Percentiles rank a stretch among this genome's conserved stretches.
Evolutionary conservation across 1,140 invertebrate genomes (phyloP).

Genomic region (Adelges cooleyi): DNA sequence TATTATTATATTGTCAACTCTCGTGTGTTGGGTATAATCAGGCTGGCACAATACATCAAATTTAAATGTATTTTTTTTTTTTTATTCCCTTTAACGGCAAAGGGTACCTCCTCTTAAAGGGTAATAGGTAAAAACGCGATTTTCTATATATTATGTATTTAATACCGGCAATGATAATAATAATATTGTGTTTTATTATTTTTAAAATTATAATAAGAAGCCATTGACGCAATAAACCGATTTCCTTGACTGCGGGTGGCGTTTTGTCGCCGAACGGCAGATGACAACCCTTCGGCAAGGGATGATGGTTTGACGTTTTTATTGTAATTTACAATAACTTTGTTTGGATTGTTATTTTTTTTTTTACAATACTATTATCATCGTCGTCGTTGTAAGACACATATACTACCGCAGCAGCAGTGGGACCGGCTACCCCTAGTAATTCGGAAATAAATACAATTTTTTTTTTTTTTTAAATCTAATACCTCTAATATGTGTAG

Average conservation of each 20-base stretch:
- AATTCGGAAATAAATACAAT: background rate
- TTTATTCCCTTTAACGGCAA: too few relatives aligned
- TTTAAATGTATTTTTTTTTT: too few relatives aligned
- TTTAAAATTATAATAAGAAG: conserved; percentile 20
- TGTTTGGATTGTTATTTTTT: conserved; percentile 24
- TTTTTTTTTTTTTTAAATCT: conserved; percentile 18
- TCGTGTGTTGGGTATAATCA: too few relatives aligned
- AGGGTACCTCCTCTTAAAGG: too few relatives aligned
- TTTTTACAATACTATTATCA: background rate
- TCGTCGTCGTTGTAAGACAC: background rate
- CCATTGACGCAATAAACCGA: conserved; percentile 25
- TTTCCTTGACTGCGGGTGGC: conserved; percentile 18
- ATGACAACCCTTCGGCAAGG: conserved; percentile 25
- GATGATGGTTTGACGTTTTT: conserved; percentile 23
- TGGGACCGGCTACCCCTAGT: background rate
- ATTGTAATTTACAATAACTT: conserved; percentile 28
- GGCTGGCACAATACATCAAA: too few relatives aligned
- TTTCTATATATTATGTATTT: too few relatives aligned
- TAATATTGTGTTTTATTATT: conserved; percentile 25
- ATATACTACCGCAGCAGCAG: background rate
- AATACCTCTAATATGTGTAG: background rate
- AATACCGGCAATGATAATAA: too few relatives aligned
- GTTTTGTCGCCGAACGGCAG: conserved; percentile 18
- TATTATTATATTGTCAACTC: too few relatives aligned
- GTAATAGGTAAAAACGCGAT: too few relatives aligned